phyloP scores from a whole-genome alignment of 2,797 vertebrate genomes.

The Rachycentron canadum region DNA sequence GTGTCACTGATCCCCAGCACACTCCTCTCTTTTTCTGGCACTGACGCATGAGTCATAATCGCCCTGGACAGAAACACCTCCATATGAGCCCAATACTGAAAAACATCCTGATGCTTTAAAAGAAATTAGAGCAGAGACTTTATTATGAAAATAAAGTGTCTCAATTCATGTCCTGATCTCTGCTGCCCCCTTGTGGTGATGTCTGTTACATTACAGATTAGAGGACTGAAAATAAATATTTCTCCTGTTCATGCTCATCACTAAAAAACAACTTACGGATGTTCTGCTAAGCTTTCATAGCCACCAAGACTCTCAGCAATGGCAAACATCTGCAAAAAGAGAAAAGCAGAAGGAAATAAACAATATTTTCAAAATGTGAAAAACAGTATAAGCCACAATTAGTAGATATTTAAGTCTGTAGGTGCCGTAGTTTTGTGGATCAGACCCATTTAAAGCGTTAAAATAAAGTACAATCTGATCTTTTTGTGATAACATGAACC shows the following conservation, averaged over 20 bases:
- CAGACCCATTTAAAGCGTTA: neutral
- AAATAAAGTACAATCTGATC: neutral
- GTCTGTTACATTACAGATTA: constrained; percentile 7
- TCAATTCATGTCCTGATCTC: constrained; percentile 28
- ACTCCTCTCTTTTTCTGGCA: constrained; percentile 86
- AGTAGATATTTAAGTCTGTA: neutral
- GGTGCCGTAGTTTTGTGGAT: neutral
- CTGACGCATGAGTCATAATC: constrained; percentile 93
- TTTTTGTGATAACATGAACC: neutral
- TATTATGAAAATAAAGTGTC: constrained; percentile 9
- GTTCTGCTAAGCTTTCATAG: constrained; percentile 95
- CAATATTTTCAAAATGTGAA: neutral
- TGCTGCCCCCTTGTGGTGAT: constrained; percentile 69
- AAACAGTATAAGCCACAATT: neutral
- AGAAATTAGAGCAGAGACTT: constrained; percentile 9
- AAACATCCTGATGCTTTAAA: constrained; percentile 8
- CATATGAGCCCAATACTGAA: constrained; percentile 6
- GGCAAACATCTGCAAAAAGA: constrained; percentile 85
- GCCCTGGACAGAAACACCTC: constrained; percentile 79
- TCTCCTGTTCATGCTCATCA: neutral
- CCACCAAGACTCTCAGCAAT: constrained; percentile 95
- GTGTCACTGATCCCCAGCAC: constrained; percentile 92
- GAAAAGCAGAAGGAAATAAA: neutral
- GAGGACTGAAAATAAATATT: neutral
- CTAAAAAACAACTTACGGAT: constrained; percentile 90